Base-by-base conservation (phyloP, 2,797 vertebrate genomes). In the Acanthurus lineatus region DNA sequence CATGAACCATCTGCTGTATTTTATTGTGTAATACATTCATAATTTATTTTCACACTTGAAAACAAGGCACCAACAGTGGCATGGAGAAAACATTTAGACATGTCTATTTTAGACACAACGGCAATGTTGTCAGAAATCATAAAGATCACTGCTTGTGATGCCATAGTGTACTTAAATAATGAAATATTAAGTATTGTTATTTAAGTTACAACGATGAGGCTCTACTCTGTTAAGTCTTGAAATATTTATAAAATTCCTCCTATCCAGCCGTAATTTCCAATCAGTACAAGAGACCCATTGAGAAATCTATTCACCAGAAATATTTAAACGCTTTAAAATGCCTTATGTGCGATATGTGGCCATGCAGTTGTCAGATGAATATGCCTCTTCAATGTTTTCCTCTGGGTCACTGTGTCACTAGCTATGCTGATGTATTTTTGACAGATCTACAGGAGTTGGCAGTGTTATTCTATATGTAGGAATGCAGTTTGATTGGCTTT, bases 241-340 rank as follows among this genome's bases (percentile, higher is more conserved):
- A 44, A 76, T 61, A 67, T 44, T 54, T 32, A 82, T 60, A 9
- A 9, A 12, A 44, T 62, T 6, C 4, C 3, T 17, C 0, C 14
- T 28, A 5, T 38, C 10, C 0, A 14, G 42, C 22, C 17, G 3
- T 45, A 51, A 38, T 49, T n/a, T 64, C 48, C 8, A 32, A 47
- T 79, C 28, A 78, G 47, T 76, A 51, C 75, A 51, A 22, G 15
- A 77, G 45, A 47, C 22, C 14, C 32, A 44, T n/a, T 62, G 38
- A 70, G 59, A 61, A 71, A 75, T 58, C 14, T 19, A 35, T 65
- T 8, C 19, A 28, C 19, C 32, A 47, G 22, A 56, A 58, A 56
- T 48, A n/a, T 15, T 3, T 32, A 32, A 32, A 38, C 14, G 12
- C 42, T 48, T 51, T 54, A 6, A 10, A 59, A 6, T 52, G 10